Conservation (phyloP, 2,888 invertebrate species). For the Nematopogon swammerdamellus region DNA sequence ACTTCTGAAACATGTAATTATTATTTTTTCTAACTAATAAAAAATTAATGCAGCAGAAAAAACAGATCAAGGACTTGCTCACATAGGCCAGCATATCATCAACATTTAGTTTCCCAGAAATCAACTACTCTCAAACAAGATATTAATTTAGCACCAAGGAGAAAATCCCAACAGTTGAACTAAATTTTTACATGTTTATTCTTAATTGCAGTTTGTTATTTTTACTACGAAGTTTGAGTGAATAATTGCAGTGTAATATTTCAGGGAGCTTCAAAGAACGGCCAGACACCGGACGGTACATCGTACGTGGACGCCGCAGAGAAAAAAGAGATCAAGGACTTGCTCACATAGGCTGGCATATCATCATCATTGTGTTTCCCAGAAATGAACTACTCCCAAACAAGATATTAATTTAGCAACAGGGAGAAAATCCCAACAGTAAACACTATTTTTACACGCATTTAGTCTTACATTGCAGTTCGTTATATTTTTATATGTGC, state of each 20-base stretch:
- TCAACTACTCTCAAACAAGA: not conserved
- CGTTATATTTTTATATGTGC: conserved; percentile 51
- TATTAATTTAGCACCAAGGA: not conserved
- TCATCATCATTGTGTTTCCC: conserved; percentile 23
- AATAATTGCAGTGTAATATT: no score
- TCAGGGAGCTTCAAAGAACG: conserved; percentile 79
- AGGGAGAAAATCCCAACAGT: not conserved
- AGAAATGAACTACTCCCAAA: not conserved
- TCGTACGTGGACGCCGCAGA: conserved; percentile 88
- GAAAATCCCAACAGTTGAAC: conserved; percentile 10
- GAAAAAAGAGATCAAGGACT: conserved; percentile 84
- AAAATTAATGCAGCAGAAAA: no score
- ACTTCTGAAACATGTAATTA: conserved; percentile 80
- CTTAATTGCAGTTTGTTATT: conserved; percentile 41
- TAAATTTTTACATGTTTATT: conserved; percentile 52
- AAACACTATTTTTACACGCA: conserved; percentile 46
- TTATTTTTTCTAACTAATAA: no score
- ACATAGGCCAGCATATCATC: conserved; percentile 15
- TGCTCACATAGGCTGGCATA: conserved; percentile 35
- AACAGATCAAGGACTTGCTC: conserved; percentile 50
- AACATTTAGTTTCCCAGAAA: conserved; percentile 19
- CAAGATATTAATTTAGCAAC: not conserved
- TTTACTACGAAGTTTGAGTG: no score
- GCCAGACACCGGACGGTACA: conserved; percentile 83
- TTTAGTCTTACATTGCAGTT: conserved; percentile 42